Evolutionary conservation across 2,113 vertebrate species (phyloP), one percentile per base, ranked within the genome.

Genomic region (Prunella fulvescens): DNA sequence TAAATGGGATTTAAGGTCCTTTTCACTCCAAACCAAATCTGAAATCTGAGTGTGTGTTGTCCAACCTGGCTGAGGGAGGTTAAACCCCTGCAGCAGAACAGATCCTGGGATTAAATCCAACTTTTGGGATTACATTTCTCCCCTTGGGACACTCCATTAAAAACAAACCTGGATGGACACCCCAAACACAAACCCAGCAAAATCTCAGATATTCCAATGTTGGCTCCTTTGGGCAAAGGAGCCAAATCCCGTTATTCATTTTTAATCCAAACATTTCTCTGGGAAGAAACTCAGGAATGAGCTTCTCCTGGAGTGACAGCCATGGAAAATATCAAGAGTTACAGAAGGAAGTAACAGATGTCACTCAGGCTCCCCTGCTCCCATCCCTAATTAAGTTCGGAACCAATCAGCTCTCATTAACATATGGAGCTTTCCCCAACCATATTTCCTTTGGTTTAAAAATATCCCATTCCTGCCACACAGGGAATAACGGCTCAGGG

Each of bases 351-450:
- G 58, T 40, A 95, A 45, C 93, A 96, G 95, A 86, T 89, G 92
- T 20, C 91, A 78, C 83, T 84, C 77, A 28, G 72, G 31, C 88
- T 94, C 92, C 89, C 88, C 62, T 76, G 85, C 9, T 92, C 95
- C 93, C 81, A 37, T 66, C 82, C 83, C 53, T 96, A 88, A 96
- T 95, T 95, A 93, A 92, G 82, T 82, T 51, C 20, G 56, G 53
- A 61, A 57, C 90, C 77, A 94, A 94, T 29, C 76, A 76, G 44
- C 69, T 57, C 70, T 39, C 62, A 88, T 86, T 81, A 94, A 78
- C 66, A 56, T 28, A 19, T 35, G 85, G 57, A 31, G 40, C 25
- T 42, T 44, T 64, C 71, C 26, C 33, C 84, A 10, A 2, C 11
- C 74, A 12, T 54, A 62, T 90, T 87, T 65, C 82, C 28, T 92